Conservation (phyloP, 2,113 vertebrate genomes). For the Pterocles orientalis region DNA sequence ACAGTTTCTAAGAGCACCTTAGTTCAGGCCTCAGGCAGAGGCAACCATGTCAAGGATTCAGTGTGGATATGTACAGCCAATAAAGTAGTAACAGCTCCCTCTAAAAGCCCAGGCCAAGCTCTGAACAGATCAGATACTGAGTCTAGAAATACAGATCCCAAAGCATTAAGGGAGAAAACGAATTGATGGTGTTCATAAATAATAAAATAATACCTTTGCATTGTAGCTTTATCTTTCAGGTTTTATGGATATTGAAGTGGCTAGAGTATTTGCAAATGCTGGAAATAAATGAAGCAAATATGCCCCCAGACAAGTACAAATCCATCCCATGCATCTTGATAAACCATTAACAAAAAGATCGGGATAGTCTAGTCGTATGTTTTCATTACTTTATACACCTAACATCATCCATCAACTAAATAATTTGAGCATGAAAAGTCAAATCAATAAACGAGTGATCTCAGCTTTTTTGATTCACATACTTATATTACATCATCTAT, state of each 20-base stretch:
- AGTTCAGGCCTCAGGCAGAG: neutral
- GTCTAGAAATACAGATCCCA: neutral
- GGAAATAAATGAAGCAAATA: neutral
- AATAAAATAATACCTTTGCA: neutral
- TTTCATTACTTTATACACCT: constrained; percentile 37
- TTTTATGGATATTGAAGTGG: neutral
- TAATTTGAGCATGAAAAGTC: constrained; percentile 80
- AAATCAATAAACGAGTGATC: constrained; percentile 84
- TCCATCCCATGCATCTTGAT: neutral
- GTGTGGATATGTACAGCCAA: fast-evolving
- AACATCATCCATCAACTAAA: constrained; percentile 59
- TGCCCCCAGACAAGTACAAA: neutral
- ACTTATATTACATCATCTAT: constrained; percentile 77
- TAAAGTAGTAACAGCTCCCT: neutral
- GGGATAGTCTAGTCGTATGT: neutral
- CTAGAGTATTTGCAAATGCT: neutral
- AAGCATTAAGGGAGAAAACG: neutral
- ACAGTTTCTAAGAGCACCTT: neutral
- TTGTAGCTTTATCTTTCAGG: neutral
- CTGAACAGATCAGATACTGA: neutral
- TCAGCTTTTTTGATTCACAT: constrained; percentile 78
- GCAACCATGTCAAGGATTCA: neutral
- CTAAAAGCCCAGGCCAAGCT: neutral
- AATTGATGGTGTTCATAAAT: neutral
- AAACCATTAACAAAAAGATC: neutral